These are phyloP conservation scores for Poliocrania exsul DNA, from an alignment of 2,797 vertebrate genomes.

Conservation along the genomic window DNA sequence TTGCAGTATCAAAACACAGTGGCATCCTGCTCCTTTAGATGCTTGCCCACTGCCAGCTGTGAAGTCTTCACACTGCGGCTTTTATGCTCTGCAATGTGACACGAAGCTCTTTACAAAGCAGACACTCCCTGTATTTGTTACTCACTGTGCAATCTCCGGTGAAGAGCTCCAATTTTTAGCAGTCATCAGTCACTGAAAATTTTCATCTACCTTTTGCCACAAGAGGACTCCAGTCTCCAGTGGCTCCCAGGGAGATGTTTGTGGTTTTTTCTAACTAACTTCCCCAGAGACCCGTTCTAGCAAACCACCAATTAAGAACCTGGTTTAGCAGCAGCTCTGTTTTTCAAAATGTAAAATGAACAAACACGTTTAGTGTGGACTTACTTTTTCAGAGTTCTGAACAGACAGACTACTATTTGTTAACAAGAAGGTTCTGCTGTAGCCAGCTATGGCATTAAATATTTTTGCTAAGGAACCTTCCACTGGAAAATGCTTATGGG, in stretches of 20 bases:
- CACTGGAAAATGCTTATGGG: conserved; percentile 1
- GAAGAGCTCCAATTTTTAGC: background rate
- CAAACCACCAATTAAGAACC: conserved; percentile 24
- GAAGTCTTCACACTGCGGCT: fast-evolving
- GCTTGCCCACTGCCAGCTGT: background rate
- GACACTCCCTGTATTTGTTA: background rate
- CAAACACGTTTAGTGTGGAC: background rate
- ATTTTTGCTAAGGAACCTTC: conserved; percentile 31
- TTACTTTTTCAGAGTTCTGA: background rate
- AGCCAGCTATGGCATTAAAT: background rate
- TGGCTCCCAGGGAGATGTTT: background rate
- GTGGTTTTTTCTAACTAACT: conserved; percentile 10
- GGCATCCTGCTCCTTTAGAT: background rate
- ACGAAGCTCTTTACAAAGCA: background rate
- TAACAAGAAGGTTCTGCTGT: background rate
- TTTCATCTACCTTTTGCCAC: background rate
- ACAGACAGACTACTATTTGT: background rate
- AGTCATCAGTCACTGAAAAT: background rate
- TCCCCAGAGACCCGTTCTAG: background rate
- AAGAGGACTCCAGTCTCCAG: background rate
- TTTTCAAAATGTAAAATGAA: conserved; percentile 24
- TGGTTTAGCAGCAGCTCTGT: conserved; percentile 29
- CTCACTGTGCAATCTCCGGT: background rate
- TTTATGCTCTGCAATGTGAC: background rate
- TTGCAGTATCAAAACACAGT: background rate